Base-by-base conservation (phyloP, 1,140 invertebrate species). In the Drosophila ercepeae region DNA sequence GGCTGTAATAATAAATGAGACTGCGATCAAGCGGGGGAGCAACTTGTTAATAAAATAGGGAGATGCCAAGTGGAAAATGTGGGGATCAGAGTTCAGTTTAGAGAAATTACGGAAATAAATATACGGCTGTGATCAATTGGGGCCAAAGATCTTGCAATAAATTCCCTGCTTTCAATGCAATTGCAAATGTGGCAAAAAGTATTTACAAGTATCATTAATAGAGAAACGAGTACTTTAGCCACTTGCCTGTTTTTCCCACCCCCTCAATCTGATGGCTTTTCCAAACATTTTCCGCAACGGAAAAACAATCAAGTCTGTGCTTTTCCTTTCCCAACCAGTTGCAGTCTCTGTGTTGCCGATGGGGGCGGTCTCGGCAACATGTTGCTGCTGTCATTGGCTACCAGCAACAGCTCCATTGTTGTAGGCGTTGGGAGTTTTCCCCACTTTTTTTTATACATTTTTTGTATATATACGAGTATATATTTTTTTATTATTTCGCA, bases 311-410 rank as follows among this genome's bases (percentile, higher is more conserved):
- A 25, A 67, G 13, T 5, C 2, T 14, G 16, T 23, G 63, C 60
- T 67, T 67, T 65, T 67, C 61, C 45, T 44, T 67, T 65, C 52
- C 46, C 61, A 67, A 27, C 49, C 64, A 68, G 48, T 53, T 52
- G 63, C 14, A 19, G 39, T 8, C n/a, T 46, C 46, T 21, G 63
- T 65, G 60, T 67, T 67, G 60, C 59, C 14, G 46, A 16, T 42
- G 59, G 64, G 46, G 63, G 61, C 64, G 63, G 64, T 27, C 61
- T 34, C 36, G 73, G 57, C 70, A 73, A 73, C 70, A 73, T 73
- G 68, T 73, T 73, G 69, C 68, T 27, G 44, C 50, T 73, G 57
- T 73, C 57, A 72, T 73, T 73, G 69, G 68, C 54, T 52, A 36
- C 46, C 58, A 73, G 59, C 50, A 51, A 21, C 53, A 46, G 29